Conservation (phyloP, 1,140 invertebrate genomes). For the Tetramorium simillimum region DNA sequence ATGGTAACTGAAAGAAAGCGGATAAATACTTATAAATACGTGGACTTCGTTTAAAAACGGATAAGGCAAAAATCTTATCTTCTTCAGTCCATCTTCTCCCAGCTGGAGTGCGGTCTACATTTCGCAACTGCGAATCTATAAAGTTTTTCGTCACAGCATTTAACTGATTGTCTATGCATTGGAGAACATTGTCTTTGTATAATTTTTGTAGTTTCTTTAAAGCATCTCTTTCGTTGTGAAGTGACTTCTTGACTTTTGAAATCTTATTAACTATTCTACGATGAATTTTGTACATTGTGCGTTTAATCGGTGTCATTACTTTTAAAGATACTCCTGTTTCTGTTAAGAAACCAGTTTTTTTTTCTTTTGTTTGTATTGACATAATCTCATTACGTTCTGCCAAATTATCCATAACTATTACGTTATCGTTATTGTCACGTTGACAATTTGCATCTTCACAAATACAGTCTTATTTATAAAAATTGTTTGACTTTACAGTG, state of each 20-base stretch:
- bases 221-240: not conserved
- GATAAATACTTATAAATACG: not conserved
- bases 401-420: not conserved
- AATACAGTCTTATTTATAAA: not conserved
- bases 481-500: not conserved
- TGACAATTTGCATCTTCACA: not conserved
- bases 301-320: not conserved
- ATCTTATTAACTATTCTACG: not conserved
- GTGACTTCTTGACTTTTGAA: not conserved
- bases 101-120: not conserved
- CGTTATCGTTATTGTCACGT: not conserved
- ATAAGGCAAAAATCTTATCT: not conserved
- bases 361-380: not conserved
- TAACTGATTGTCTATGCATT: not conserved
- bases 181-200: not conserved
- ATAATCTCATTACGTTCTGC: not conserved
- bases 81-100: not conserved
- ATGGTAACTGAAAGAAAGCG: not conserved
- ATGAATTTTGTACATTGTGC: not conserved
- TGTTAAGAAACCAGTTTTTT: not conserved
- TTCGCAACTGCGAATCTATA: not conserved
- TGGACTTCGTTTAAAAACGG: not conserved
- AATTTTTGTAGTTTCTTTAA: not conserved
- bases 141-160: not conserved
- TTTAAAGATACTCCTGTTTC: not conserved